A percentile compares a stretch with the other conserved stretches of the same genome.
Conservation (phyloP, 2,888 invertebrate genomes). For the Euproctis similis region DNA sequence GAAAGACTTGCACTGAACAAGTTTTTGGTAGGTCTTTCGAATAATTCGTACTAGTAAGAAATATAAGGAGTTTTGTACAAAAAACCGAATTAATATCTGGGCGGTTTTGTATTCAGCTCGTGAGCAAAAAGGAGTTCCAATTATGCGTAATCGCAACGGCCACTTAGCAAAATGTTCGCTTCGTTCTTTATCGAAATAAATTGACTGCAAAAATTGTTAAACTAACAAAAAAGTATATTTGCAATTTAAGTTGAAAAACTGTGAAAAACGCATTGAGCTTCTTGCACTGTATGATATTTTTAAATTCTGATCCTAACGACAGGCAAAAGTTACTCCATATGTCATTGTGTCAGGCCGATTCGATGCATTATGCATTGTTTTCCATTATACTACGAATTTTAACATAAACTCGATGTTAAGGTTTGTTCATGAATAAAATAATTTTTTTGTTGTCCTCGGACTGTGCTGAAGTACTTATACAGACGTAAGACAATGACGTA, state of each 20-base stretch:
- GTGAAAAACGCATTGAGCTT: conserved; percentile 48
- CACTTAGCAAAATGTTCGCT: conserved; percentile 54
- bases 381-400: conserved; percentile 74
- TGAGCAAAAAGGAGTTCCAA: conserved; percentile 62
- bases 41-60: conserved; percentile 37
- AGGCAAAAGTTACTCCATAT: conserved; percentile 61
- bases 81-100: conserved; percentile 55
- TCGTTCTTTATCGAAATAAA: conserved; percentile 47
- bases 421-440: conserved; percentile 69
- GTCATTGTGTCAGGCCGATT: conserved; percentile 64
- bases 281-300: conserved; percentile 47
- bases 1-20: no score
- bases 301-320: conserved; percentile 60
- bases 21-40: no score
- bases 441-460: conserved; percentile 49
- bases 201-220: conserved; percentile 45
- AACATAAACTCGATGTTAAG: conserved; percentile 71
- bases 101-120: conserved; percentile 60
- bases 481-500: no score
- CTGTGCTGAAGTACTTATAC: conserved; percentile 26
- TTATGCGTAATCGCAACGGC: conserved; percentile 65
- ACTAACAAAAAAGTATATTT: conserved; percentile 38
- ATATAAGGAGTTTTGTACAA: conserved; percentile 37
- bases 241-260: conserved; percentile 45
- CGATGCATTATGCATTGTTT: conserved; percentile 71